Base-by-base conservation (phyloP, 2,113 vertebrate species). In the Coreoperca whiteheadi region DNA sequence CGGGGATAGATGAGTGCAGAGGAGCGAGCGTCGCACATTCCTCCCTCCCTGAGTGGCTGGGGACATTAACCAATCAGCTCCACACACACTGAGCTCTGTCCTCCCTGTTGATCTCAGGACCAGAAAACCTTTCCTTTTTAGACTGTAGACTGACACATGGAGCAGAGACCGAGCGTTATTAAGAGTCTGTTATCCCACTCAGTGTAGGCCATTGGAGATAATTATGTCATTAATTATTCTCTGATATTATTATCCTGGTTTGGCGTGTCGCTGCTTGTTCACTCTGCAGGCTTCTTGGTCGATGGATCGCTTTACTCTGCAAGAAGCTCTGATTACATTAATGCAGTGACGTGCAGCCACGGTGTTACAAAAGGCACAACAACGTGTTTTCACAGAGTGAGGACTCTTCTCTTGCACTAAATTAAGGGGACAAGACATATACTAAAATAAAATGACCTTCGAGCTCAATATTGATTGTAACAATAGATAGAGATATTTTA, bases 1-100 rank as follows among this genome's bases (percentile, higher is more conserved):
- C 88, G 76, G 93, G 92, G 94, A 96, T 96, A 96, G 95, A 96
- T 94, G 94, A 95, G 94, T 96, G 96, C 94, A 92, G 65, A 66
- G 28, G 59, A 63, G 95, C 88, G 73, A 79, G 92, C 82, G 89
- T 90, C 57, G 83, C 34, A 94, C 96, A 93, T 95, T 93, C 91
- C 83, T 86, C 59, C 72, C 82, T 79, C 84, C 82, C 65, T 67
- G 92, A 96, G 93, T 87, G 89, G 87, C 75, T n/a, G 75, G 95
- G 95, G 93, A 68, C 80, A 87, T 92, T 91, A 92, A 91, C 94
- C 92, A 93, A 76, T 87, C 95, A 95, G 96, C 87, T 95, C 96
- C 95, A 95, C 96, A 97, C 96, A 97, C 96, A 96, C 93, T 85
- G 93, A 85, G 43, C 81, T 60, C 53, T 20, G n/a, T 57, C 60